Evolutionary conservation across 2,888 invertebrate species (phyloP).

Genomic region (Nezara viridula): DNA sequence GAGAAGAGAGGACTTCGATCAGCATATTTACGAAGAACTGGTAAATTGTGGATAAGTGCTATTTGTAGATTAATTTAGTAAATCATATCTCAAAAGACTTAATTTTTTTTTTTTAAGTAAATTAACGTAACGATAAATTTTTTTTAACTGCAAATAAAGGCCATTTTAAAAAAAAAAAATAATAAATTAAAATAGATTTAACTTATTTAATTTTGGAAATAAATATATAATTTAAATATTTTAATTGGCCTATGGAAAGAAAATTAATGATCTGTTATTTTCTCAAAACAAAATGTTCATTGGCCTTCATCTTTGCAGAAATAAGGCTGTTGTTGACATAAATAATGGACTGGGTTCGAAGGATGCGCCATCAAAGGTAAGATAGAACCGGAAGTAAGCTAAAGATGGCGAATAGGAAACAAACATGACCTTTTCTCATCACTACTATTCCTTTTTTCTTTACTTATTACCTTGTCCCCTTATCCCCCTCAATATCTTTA

Average conservation of each 20-base stretch:
- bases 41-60: slow-evolving; percentile 58
- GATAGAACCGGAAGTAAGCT: slow-evolving; percentile 60
- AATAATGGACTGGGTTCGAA: slow-evolving; percentile 63
- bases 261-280: slow-evolving; percentile 58
- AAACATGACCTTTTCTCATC: slow-evolving; percentile 54
- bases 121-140: slow-evolving; percentile 43
- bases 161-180: slow-evolving; percentile 51
- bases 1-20: slow-evolving; percentile 63
- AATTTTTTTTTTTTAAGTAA: slow-evolving; percentile 3
- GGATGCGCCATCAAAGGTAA: slow-evolving; percentile 64
- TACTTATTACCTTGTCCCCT: slow-evolving; percentile 47
- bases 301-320: slow-evolving; percentile 68
- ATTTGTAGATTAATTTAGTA: slow-evolving; percentile 58
- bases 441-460: slow-evolving; percentile 20
- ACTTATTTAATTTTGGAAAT: slow-evolving; percentile 31
- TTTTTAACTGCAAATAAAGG: slow-evolving; percentile 55
- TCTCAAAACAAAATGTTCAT: slow-evolving; percentile 65
- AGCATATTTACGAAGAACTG: slow-evolving; percentile 54
- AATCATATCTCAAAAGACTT: slow-evolving; percentile 39
- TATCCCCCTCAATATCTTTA: slow-evolving; percentile 20
- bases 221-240: not conserved
- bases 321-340: slow-evolving; percentile 64
- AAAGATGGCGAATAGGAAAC: slow-evolving; percentile 56
- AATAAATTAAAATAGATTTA: slow-evolving; percentile 5
- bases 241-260: slow-evolving; percentile 58